A percentile compares a stretch with the other conserved stretches of the same genome.
phyloP scores from a whole-genome alignment of 2,888 invertebrate species.

The Axea sp. region DNA sequence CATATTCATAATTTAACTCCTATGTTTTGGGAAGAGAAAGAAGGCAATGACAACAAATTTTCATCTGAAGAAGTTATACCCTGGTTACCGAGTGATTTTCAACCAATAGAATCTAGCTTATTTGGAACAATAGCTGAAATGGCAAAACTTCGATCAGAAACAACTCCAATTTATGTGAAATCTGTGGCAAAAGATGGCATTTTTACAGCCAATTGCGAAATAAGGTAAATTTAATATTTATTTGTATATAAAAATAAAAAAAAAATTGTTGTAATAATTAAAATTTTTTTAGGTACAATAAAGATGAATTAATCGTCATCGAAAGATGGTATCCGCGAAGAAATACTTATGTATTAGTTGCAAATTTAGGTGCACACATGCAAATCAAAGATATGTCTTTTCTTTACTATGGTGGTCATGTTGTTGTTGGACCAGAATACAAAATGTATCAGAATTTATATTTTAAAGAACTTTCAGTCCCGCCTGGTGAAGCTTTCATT shows the following conservation, averaged over 20 bases:
- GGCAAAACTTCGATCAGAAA: slow-evolving; percentile 82
- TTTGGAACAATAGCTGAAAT: slow-evolving; percentile 82
- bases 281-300: slow-evolving; percentile 80
- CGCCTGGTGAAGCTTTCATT: slow-evolving; percentile 84
- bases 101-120: slow-evolving; percentile 79
- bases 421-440: slow-evolving; percentile 81
- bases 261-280: slow-evolving; percentile 2
- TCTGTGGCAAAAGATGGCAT: slow-evolving; percentile 84
- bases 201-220: slow-evolving; percentile 84
- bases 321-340: slow-evolving; percentile 90
- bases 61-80: slow-evolving; percentile 81
- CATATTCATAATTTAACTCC: slow-evolving; percentile 85
- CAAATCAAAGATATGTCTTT: slow-evolving; percentile 86
- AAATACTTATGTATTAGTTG: slow-evolving; percentile 87
- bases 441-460: slow-evolving; percentile 79
- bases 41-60: slow-evolving; percentile 77
- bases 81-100: slow-evolving; percentile 83
- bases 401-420: slow-evolving; percentile 87
- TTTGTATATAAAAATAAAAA: too few relatives aligned
- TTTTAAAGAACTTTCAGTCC: slow-evolving; percentile 81
- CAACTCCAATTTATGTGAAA: slow-evolving; percentile 88
- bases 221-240: slow-evolving; percentile 79
- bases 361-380: slow-evolving; percentile 84
- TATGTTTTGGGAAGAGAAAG: slow-evolving; percentile 83
- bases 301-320: slow-evolving; percentile 84